A percentile compares a stretch with the other conserved stretches of the same genome.
Conservation (phyloP, 2,888 invertebrate species). For the Pycnomerus fuliginosus region DNA sequence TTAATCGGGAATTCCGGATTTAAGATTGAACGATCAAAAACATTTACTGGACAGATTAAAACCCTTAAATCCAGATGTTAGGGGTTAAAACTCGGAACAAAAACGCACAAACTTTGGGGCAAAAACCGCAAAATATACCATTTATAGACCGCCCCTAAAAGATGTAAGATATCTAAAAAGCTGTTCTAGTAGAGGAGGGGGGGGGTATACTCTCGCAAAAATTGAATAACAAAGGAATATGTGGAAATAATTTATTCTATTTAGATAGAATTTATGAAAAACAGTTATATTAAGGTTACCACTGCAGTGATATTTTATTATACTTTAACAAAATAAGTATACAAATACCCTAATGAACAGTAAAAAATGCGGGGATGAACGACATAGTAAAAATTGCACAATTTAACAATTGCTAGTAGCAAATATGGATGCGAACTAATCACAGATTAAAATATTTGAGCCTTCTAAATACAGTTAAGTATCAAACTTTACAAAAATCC, state of each 20-base stretch:
- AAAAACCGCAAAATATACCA: no score
- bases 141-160: no score
- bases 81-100: no score
- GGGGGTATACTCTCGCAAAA: no score
- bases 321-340: conserved; percentile 13
- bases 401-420: conserved; percentile 16
- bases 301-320: conserved; percentile 10
- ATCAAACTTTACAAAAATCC: conserved; percentile 12
- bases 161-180: no score
- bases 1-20: no score
- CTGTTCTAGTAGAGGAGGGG: no score
- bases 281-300: conserved; percentile 13
- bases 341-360: conserved; percentile 9
- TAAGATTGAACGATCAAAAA: no score
- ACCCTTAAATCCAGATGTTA: no score
- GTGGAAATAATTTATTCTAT: conserved; percentile 16
- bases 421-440: conserved; percentile 23
- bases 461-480: conserved; percentile 21
- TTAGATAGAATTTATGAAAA: conserved; percentile 18
- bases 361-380: conserved; percentile 1
- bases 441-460: conserved; percentile 24
- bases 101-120: no score
- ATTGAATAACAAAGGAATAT: no score
- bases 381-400: conserved; percentile 18
- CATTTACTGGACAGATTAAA: no score